Base-by-base conservation (phyloP, 2,797 vertebrate genomes). In the Falco rusticolus region DNA sequence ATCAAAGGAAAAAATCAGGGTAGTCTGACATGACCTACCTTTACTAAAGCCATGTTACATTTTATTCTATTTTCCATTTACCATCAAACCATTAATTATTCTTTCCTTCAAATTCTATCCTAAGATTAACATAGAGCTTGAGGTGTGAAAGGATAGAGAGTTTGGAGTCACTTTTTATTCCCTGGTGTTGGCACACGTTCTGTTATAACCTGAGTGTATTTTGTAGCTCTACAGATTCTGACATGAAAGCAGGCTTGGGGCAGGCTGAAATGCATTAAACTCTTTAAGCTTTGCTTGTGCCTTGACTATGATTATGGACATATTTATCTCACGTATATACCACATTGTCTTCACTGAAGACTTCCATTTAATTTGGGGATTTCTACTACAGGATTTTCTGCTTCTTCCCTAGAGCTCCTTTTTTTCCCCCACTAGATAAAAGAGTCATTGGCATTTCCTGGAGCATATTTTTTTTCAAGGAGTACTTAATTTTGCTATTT, bases 1-100 rank as follows among this genome's bases (percentile, higher is more conserved):
- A 94, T 96, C 85, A 92, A 88, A 90, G 68, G 11, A 10, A 81
- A 89, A 89, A 91, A 94, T 88, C 92, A n/a, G 96, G 70, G 86
- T 96, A 60, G 25, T 87, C 89, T 97, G 94, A 96, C 95, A 95
- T 93, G 96, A 97, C 95, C 94, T 91, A 61, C 64, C 60, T 89
- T 87, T 71, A 37, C 22, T 82, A 76, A 94, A 68, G 20, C 78
- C 48, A 10, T 74, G 53, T 83, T 93, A 66, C 81, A 34, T 87
- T 94, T 95, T 79, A 74, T 77, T 91, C 94, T 66, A 41, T 93
- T 93, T 88, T 93, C 68, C 53, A 59, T 69, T 93, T 96, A 71
- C 31, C 31, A 66, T 83, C 18, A 37, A 87, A 39, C 43, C 47
- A 53, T 75, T 91, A 77, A 84, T 87, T 94, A 54, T 91, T 87